phyloP scores from a whole-genome alignment of 2,113 vertebrate species.

The Onychostruthus taczanowskii region DNA sequence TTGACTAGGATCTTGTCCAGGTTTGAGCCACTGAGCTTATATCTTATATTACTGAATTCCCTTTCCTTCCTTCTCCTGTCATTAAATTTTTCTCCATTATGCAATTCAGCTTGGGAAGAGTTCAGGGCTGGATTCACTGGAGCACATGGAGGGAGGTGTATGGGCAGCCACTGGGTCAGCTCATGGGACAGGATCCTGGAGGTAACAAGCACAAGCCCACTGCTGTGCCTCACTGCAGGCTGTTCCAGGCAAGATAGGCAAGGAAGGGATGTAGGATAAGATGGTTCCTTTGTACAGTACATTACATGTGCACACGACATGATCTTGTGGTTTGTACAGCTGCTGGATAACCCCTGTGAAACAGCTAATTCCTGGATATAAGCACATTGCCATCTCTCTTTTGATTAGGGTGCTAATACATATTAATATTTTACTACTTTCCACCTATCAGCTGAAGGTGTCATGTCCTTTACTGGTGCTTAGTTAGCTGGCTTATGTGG shows the following conservation, averaged over 20 bases:
- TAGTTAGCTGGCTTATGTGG: background rate
- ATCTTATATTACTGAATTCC: background rate
- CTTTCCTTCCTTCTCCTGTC: background rate
- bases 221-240: background rate
- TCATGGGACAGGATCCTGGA: background rate
- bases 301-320: accelerated
- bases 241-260: background rate
- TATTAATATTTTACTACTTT: background rate
- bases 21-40: background rate
- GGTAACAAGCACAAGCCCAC: background rate
- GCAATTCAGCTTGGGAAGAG: background rate
- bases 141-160: background rate
- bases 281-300: background rate
- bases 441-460: background rate
- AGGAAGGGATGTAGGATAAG: background rate
- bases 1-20: background rate
- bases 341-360: background rate
- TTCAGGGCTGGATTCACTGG: background rate
- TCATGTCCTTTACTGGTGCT: background rate
- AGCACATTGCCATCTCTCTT: background rate
- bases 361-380: background rate
- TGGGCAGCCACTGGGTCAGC: background rate
- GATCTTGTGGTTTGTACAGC: background rate
- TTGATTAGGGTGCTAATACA: background rate
- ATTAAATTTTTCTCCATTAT: background rate